These are phyloP conservation scores for Phataginus tricuspis DNA, from an alignment of 2,797 vertebrate species.

Conservation along the genomic window DNA sequence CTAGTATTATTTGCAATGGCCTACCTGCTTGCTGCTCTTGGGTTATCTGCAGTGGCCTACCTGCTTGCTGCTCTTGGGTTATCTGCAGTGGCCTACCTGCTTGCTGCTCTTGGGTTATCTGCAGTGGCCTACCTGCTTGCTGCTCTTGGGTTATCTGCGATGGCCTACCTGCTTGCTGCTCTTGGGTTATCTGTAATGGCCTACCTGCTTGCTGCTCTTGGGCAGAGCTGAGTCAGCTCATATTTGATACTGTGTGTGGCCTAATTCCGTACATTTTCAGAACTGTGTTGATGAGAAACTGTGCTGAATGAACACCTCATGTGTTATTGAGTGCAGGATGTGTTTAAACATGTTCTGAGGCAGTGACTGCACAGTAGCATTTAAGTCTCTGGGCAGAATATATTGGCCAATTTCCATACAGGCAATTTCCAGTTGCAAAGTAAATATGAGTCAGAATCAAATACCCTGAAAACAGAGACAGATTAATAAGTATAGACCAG, in stretches of 20 bases:
- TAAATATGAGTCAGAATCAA: background rate
- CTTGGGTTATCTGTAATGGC: background rate
- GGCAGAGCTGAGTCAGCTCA: background rate
- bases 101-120: too few relatives aligned
- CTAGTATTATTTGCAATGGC: background rate
- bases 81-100: background rate
- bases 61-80: background rate
- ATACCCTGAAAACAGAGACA: background rate
- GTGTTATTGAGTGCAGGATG: background rate
- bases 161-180: too few relatives aligned
- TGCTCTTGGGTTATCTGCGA: too few relatives aligned
- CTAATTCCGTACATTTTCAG: background rate
- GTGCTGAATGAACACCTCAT: background rate
- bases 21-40: too few relatives aligned
- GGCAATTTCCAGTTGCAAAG: background rate
- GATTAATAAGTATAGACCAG: background rate
- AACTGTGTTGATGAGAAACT: background rate
- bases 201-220: background rate
- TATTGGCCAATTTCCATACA: background rate
- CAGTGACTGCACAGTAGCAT: background rate
- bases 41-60: too few relatives aligned
- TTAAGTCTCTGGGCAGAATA: background rate
- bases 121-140: too few relatives aligned
- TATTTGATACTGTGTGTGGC: background rate
- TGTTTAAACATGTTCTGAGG: background rate